A percentile compares a stretch with the other conserved stretches of the same genome.
These are phyloP conservation scores for Pseudochirops cupreus DNA, from an alignment of 2,797 vertebrate species.

Conservation along the genomic window DNA sequence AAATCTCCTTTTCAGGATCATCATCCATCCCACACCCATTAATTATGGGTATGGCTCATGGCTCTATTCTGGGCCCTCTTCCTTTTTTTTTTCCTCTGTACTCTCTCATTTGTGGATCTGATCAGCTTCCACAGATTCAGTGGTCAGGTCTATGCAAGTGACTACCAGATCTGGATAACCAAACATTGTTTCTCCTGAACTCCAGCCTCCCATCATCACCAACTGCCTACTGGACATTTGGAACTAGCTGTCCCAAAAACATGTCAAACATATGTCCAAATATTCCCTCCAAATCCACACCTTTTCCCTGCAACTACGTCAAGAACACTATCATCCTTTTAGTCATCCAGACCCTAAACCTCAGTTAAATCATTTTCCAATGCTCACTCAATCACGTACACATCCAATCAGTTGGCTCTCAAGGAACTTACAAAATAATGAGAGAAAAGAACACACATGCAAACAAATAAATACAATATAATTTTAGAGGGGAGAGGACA, in stretches of 20 bases:
- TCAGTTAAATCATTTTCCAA: neutral
- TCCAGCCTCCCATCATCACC: neutral
- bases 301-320: neutral
- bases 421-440: neutral
- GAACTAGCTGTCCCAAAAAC: neutral
- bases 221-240: neutral
- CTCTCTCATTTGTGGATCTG: neutral
- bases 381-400: neutral
- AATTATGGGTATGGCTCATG: neutral
- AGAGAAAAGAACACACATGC: neutral
- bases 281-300: neutral
- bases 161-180: neutral
- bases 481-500: neutral
- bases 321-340: neutral
- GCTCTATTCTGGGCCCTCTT: too few relatives aligned
- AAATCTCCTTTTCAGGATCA: neutral
- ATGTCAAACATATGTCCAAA: neutral
- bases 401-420: neutral
- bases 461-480: neutral
- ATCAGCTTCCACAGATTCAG: neutral
- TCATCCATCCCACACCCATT: neutral
- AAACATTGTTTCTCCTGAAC: neutral
- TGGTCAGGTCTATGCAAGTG: neutral
- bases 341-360: neutral
- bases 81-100: too few relatives aligned